Evolutionary conservation across 2,888 invertebrate species (phyloP), one percentile per base, ranked within the genome.

Genomic region (Drosophila kanekoi): DNA sequence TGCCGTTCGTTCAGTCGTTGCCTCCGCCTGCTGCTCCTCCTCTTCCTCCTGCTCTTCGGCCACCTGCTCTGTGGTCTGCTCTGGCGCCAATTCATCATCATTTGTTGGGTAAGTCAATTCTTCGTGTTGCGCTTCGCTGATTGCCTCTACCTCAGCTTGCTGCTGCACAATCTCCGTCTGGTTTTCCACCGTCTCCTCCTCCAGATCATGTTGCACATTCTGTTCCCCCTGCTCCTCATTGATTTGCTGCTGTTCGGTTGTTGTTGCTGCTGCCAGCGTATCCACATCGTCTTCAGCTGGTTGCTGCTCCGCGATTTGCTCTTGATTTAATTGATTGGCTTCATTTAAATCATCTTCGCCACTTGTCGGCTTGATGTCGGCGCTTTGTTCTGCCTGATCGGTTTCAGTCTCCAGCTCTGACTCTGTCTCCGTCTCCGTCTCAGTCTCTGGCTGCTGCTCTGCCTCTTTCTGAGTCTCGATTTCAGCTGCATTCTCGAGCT

Each of bases 81-180:
- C 63, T 83, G 88, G 84, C 85, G 88, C 88, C 88, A 86, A 86
- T 86, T 86, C 85, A 89, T 87, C 87, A 84, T 87, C 85, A 89
- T 87, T 87, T 87, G 87, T 76, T 89, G 87, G 82, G 82, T 82
- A 79, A 77, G 87, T 79, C 80, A 86, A 77, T 73, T 86, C 83
- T 66, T 85, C 80, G 72, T 81, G 80, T 67, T 83, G 76, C 62
- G 84, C 80, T 77, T 84, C 84, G 68, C 64, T 87, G 79, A 72
- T 85, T 85, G 83, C 73, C 70, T 71, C 77, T 59, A 48, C 43
- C 52, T 57, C 76, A 23, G 56, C 63, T 10, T 37, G 32, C 47
- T 38, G 1, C 41, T 61, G 43, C 8, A 47, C 9, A 6, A 13
- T 18, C 41, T 58, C 69, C 13, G 62, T 23, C 38, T 65, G 53